A percentile compares a stretch with the other conserved stretches of the same genome.
These are phyloP conservation scores for Euzophera pinguis DNA, from an alignment of 2,888 invertebrate genomes.

Conservation along the genomic window DNA sequence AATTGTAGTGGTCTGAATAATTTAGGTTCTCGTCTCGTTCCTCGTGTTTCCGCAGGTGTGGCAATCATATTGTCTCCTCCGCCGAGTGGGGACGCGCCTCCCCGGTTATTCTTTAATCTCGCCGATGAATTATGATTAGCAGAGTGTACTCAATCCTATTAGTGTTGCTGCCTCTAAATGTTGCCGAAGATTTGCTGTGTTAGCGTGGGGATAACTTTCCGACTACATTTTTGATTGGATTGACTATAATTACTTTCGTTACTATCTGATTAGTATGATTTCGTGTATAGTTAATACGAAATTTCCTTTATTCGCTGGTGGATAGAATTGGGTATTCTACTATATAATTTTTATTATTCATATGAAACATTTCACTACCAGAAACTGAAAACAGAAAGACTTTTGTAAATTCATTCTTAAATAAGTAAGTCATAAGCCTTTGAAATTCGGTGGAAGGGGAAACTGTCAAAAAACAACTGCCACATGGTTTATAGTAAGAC, in stretches of 20 bases:
- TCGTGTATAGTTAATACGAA: too few species aligned
- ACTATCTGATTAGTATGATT: neutral
- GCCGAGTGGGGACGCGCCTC: conserved; percentile 38
- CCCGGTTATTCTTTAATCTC: conserved; percentile 76
- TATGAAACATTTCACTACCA: too few species aligned
- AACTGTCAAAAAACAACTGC: too few species aligned
- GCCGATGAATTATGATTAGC: conserved; percentile 80
- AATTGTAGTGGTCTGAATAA: conserved; percentile 66
- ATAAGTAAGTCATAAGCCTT: too few species aligned
- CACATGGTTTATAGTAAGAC: too few species aligned
- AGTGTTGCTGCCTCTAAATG: conserved; percentile 54
- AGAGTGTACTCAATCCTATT: conserved; percentile 76
- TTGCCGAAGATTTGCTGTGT: conserved; percentile 52
- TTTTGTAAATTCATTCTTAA: too few species aligned
- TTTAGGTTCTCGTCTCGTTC: conserved; percentile 70
- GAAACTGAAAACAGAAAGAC: too few species aligned
- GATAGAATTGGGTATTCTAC: too few species aligned
- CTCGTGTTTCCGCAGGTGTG: conserved; percentile 76
- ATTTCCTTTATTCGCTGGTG: too few species aligned
- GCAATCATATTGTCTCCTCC: conserved; percentile 75
- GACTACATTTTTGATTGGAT: conserved; percentile 10
- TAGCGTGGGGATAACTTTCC: conserved; percentile 20
- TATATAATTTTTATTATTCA: too few species aligned
- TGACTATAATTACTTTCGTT: neutral
- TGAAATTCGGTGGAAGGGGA: too few species aligned